Evolutionary conservation across 1,140 invertebrate species (phyloP).

Genomic region (Brachionus manjavacas): DNA sequence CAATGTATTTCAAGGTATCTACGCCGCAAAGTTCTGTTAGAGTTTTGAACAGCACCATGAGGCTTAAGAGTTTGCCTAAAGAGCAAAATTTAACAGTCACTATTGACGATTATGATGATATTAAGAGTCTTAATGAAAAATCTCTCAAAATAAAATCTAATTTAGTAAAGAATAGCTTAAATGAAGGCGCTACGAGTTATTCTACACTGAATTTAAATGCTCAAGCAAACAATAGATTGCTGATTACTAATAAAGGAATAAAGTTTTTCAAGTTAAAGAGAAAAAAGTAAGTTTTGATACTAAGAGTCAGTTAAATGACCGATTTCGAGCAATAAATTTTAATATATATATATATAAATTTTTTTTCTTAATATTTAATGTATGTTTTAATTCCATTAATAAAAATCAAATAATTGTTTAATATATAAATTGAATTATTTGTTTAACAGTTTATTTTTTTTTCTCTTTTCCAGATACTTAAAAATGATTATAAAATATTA

Average conservation of each 20-base stretch:
- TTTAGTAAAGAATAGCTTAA: background rate
- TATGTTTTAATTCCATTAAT: background rate
- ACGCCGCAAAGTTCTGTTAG: background rate
- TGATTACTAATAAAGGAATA: background rate
- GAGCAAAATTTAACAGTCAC: background rate
- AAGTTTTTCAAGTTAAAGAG: conserved; percentile 11
- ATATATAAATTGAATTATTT: background rate
- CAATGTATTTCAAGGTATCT: background rate
- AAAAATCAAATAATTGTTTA: background rate
- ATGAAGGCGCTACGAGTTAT: background rate
- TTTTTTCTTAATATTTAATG: background rate
- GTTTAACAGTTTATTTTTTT: too few species aligned
- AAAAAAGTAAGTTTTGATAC: background rate
- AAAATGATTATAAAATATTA: too few species aligned
- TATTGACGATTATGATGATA: background rate
- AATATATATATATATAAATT: background rate
- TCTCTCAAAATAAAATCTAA: background rate
- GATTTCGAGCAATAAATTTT: background rate
- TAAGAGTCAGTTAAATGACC: background rate
- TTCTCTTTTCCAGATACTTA: background rate
- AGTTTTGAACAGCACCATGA: background rate
- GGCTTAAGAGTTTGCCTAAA: background rate
- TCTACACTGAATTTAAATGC: conserved; percentile 14
- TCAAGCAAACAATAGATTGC: background rate
- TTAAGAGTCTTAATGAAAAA: background rate